Conservation (phyloP, 2,797 vertebrate species). For the Microcaecilia unicolor region DNA sequence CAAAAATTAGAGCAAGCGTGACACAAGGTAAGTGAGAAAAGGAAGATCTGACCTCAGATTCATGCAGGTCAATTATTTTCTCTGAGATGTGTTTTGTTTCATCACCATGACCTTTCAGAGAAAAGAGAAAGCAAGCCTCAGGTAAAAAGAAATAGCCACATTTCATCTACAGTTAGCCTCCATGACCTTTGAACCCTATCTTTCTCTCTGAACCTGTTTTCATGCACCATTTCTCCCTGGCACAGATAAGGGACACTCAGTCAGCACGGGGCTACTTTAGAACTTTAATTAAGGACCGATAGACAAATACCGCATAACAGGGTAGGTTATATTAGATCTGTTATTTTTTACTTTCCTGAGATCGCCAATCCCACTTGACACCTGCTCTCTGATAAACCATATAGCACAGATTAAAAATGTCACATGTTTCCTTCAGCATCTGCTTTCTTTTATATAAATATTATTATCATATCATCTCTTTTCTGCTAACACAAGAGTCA, state of each 20-base stretch:
- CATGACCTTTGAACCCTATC: constrained; percentile 74
- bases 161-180: constrained; percentile 80
- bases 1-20: background rate
- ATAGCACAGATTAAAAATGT: background rate
- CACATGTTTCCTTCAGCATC: background rate
- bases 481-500: constrained; percentile 61
- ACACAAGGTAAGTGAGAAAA: constrained; percentile 18
- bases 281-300: constrained; percentile 54
- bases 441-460: constrained; percentile 12
- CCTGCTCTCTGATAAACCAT: background rate
- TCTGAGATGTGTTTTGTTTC: constrained; percentile 57
- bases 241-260: constrained; percentile 61
- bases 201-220: constrained; percentile 81
- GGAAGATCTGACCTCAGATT: constrained; percentile 22
- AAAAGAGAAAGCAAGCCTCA: constrained; percentile 79
- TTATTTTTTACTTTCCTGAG: constrained; percentile 2
- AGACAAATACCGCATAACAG: constrained; percentile 19
- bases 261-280: constrained; percentile 37
- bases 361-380: background rate
- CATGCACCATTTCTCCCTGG: constrained; percentile 60
- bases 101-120: constrained; percentile 75
- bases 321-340: constrained; percentile 20
- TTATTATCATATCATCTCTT: constrained; percentile 41
- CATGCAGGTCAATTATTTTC: constrained; percentile 49
- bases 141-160: constrained; percentile 87